A percentile compares a stretch with the other conserved stretches of the same genome.
Conservation (phyloP, 1,140 invertebrate genomes). For the Hyposmocoma kahamanoa region DNA sequence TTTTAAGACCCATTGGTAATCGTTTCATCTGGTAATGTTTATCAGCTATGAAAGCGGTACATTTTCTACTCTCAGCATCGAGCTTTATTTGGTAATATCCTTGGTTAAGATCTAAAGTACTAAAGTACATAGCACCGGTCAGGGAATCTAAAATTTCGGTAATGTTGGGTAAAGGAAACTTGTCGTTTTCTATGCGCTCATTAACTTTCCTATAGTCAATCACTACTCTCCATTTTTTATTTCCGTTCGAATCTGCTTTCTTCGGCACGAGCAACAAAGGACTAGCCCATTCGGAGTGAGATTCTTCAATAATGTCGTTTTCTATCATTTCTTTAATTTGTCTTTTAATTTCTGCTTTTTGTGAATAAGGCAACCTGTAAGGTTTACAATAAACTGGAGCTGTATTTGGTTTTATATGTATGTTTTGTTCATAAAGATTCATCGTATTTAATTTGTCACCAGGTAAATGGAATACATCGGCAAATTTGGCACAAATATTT, state of each 20-base stretch:
- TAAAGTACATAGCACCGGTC: conserved; percentile 61
- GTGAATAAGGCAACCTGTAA: not conserved
- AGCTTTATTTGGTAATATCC: conserved; percentile 72
- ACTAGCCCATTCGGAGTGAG: not conserved
- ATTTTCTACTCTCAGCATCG: conserved; percentile 33
- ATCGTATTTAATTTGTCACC: not conserved
- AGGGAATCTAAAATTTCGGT: conserved; percentile 18
- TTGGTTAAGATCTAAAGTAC: conserved; percentile 61
- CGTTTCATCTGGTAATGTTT: conserved; percentile 40
- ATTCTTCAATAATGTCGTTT: not conserved
- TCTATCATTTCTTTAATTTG: not conserved
- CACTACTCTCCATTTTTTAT: not conserved
- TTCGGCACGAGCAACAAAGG: not conserved
- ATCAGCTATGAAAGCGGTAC: conserved; percentile 58
- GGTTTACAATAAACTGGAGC: not conserved
- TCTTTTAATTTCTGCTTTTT: not conserved
- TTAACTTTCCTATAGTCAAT: not conserved
- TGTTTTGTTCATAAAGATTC: not conserved
- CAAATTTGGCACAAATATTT: conserved; percentile 1
- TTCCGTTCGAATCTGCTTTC: not conserved
- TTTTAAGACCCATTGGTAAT: conserved; percentile 59
- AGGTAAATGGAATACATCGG: not conserved
- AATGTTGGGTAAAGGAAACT: not conserved
- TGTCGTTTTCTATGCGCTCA: not conserved
- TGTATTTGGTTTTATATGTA: not conserved